Evolutionary conservation across 1,140 invertebrate species (phyloP), one percentile per base, ranked within the genome.

Genomic region (Pemphigus obesinymphae): DNA sequence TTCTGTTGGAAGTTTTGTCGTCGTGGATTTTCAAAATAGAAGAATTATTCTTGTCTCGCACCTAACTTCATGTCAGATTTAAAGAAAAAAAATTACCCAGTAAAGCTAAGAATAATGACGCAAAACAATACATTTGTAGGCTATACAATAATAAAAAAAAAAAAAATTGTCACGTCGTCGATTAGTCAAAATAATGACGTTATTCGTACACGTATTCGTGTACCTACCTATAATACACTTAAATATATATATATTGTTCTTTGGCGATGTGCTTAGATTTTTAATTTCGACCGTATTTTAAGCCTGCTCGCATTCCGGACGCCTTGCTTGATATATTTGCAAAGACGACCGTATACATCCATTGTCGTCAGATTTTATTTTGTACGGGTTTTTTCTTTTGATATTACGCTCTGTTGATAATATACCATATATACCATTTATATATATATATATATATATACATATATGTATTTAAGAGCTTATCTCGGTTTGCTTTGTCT

Each of bases 401-500:
- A 23, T 55, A 43, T 63, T 13, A 29, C n/a, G 40, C 15, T 11
- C 37, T 40, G 37, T 40, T 40, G 4, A 40, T 45, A 45, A 11
- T 45, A 45, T 45, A 40, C 10, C 10, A 40, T n/a, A n/a, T 26
- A 17, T n/a, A n/a, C n/a, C n/a, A n/a, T n/a, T n/a, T n/a, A n/a
- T n/a, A n/a, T n/a, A n/a, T n/a, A n/a, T n/a, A 70, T 26, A 70
- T 13, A 6, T 45, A 43, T 43, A 40, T 23, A 37, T 61, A 31
- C 31, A 37, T 43, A 40, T 68, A 26, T 70, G 29, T 8, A 26
- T 29, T 45, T 2, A 29, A 63, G 26, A 61, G 76, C 76, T 80
- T 80, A 80, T 80, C 34, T 61, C 23, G 17, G 55, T 63, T 80
- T 23, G 37, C 55, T 80, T 63, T 63, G 76, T 78, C 75, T 78